Conservation (phyloP, 2,797 vertebrate genomes). For the Hapalemur alaotrensis region DNA sequence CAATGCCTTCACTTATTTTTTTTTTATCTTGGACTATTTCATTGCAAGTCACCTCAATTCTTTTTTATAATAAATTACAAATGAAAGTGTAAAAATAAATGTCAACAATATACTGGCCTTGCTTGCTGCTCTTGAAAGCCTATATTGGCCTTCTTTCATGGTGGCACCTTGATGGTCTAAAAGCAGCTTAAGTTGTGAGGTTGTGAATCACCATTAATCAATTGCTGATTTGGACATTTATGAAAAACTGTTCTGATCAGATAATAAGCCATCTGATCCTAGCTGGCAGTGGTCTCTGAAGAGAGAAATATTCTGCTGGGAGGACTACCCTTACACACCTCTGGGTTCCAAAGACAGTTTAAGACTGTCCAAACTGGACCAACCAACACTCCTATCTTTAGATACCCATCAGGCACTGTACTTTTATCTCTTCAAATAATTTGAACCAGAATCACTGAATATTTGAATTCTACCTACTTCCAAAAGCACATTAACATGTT, state of each 20-base stretch:
- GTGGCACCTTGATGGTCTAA: not conserved
- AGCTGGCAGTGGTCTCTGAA: not conserved
- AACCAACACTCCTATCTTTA: not conserved
- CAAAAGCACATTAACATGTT: not conserved
- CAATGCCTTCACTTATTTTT: not conserved
- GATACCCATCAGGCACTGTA: not conserved
- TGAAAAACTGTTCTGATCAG: not conserved
- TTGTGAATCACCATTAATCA: not conserved
- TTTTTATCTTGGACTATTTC: not conserved
- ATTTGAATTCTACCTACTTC: not conserved
- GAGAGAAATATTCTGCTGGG: not conserved
- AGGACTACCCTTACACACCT: not conserved
- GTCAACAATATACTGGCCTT: not conserved
- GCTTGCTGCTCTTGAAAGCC: not conserved
- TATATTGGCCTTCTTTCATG: not conserved
- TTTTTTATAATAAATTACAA: not conserved
- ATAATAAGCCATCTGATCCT: not conserved
- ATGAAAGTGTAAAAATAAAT: conserved; percentile 16
- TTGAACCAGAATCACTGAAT: not conserved
- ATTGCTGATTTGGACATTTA: not conserved
- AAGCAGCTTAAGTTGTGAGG: not conserved
- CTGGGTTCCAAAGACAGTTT: not conserved
- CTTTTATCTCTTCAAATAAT: conserved; percentile 24
- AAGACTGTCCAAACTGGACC: not conserved
- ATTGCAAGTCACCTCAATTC: conserved; percentile 14